These are phyloP conservation scores for Montipora capricornis DNA, from an alignment of 64 coral and sea anemone species.

Conservation along the genomic window DNA sequence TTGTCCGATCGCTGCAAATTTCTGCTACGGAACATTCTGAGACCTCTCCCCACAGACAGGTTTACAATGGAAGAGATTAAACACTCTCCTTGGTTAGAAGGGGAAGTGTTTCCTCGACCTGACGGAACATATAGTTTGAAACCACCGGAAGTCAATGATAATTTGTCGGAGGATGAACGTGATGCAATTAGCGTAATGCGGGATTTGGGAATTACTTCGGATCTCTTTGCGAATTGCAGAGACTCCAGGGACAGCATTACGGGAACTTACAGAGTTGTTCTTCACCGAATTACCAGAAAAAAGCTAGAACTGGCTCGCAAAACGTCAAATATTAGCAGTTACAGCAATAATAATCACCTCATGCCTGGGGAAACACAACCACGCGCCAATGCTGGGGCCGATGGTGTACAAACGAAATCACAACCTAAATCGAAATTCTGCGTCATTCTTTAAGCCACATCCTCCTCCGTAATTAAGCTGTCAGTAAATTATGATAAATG, in stretches of 20 bases:
- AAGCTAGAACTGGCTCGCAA: conserved; percentile 83
- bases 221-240: conserved; percentile 58
- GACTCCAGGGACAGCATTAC: conserved; percentile 89
- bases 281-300: conserved; percentile 89
- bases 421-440: conserved; percentile 97
- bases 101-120: conserved; percentile 80
- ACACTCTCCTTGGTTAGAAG: conserved; percentile 81
- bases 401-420: conserved; percentile 2
- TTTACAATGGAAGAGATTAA: conserved; percentile 95
- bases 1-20: conserved; percentile 88
- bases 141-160: conserved; percentile 48
- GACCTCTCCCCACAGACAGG: conserved; percentile 90
- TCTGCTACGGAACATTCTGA: conserved; percentile 90
- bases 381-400: conserved; percentile 8
- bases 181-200: conserved; percentile 67
- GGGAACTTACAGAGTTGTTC: conserved; percentile 91
- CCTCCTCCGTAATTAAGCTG: neutral
- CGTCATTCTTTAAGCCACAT: conserved; percentile 75
- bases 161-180: conserved; percentile 81
- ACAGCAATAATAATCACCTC: conserved; percentile 62
- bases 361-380: neutral
- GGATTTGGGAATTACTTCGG: conserved; percentile 85
- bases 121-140: conserved; percentile 77
- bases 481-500: neutral
- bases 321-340: conserved; percentile 74